Base-by-base conservation (phyloP, 2,888 invertebrate genomes). In the Yponomeuta sedellus region DNA sequence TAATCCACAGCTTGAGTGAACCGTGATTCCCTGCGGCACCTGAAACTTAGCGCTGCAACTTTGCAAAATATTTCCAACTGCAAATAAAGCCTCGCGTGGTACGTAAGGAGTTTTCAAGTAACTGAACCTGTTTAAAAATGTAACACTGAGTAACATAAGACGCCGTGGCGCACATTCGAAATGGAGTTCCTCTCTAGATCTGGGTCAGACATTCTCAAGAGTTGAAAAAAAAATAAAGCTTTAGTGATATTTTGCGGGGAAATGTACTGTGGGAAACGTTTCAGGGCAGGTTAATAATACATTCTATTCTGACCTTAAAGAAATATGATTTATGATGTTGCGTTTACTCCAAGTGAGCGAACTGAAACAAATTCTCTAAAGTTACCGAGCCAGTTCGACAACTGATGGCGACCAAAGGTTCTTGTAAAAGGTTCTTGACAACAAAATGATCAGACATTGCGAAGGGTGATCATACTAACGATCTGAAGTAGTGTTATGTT, bases 131-230 rank as follows among this genome's bases (percentile, higher is more conserved):
- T 52, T 52, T 52, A 52, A 52, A 52, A 52, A 52, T 52, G 44
- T 52, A 52, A 16, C 44, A 52, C 44, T 2, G 44, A 52, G 44
- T 52, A 52, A 52, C 44, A 52, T 52, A 52, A 52, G 44, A 52
- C 44, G 44, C 16, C 44, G 44, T 16, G 12, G 44, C 44, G 44
- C 16, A 52, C 44, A 52, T 52, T 52, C 16, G 16, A 52, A 52
- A 52, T 52, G 77, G 76, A 25, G 59, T 59, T 59, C 59, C 59
- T 59, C 25, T 59, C 12, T 22, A 59, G 59, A 59, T 22, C 59
- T 59, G 59, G 59, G 59, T 59, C 59, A 59, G 59, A 25, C 59
- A 59, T 59, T 59, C 59, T 22, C 22, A 11, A 59, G 59, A 59
- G 59, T 59, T 59, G n/a, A 22, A 22, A 22, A 59, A 58, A 20